Evolutionary conservation across 2,888 invertebrate genomes (phyloP), one percentile per base, ranked within the genome.

Genomic region (Schizaphis graminum): DNA sequence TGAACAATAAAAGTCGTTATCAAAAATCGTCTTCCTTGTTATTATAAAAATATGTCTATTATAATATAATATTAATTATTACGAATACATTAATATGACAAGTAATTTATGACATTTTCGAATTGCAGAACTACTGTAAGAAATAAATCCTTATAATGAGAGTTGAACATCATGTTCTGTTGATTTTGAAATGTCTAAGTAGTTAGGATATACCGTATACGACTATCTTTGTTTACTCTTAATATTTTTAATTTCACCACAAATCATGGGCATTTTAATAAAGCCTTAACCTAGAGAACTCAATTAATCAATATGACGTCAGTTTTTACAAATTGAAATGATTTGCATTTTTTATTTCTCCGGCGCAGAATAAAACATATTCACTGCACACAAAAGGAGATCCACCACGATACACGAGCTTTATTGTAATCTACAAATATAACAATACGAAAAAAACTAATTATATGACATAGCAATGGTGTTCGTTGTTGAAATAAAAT

Each of bases 301-400:
- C 85, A 26, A 93, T 93, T 93, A 93, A 93, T 93, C 93, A 90
- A 93, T 47, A 89, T 86, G 93, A 84, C 93, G 90, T 90, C 85
- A 85, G 84, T 77, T 84, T 56, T 89, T 90, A 89, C 89, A 86
- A 93, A 93, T 57, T 57, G 90, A 90, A 89, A 93, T 93, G 93
- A 93, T 93, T 89, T 93, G 93, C 93, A 85, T 90, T 85, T 89
- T 92, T 92, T 67, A 53, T 35, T 44, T 89, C 49, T 93, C 24
- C 26, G 56, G 1, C 44, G 89, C 85, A 35, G 35, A 90, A 93
- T 47, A 93, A 89, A 84, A 93, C 53, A 77, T 77, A 93, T 93
- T 77, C 49, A 61, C 56, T 24, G 24, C 13, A 89, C 35, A 93
- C 84, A 93, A 93, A 85, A 93, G 90, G 57, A 90, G 93, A 93